Evolutionary conservation across 2,888 invertebrate species (phyloP).

Genomic region (Empis livida): DNA sequence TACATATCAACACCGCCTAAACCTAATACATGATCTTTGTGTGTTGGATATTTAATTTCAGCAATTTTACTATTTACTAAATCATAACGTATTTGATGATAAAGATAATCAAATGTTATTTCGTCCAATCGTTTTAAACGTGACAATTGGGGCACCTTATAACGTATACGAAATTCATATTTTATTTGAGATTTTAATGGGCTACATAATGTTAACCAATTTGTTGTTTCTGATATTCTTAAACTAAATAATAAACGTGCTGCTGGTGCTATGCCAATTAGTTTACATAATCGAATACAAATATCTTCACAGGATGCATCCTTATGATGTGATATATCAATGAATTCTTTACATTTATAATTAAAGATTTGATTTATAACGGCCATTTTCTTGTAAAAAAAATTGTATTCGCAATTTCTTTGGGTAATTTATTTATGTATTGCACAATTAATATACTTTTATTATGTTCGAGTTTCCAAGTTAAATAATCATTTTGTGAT

Average conservation of each 20-base stretch:
- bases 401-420: too few relatives aligned
- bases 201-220: constrained; percentile 58
- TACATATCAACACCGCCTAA: constrained; percentile 81
- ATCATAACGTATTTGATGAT: constrained; percentile 71
- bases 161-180: constrained; percentile 68
- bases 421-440: too few relatives aligned
- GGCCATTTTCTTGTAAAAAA: too few relatives aligned
- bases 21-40: constrained; percentile 66
- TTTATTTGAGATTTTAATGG: constrained; percentile 39
- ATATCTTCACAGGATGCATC: constrained; percentile 50
- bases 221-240: constrained; percentile 46
- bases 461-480: too few relatives aligned
- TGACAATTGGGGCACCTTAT: constrained; percentile 44
- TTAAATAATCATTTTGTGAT: too few relatives aligned
- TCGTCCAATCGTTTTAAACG: constrained; percentile 43
- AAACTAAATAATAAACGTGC: constrained; percentile 68
- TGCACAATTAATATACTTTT: too few relatives aligned
- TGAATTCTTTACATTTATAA: constrained; percentile 20
- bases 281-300: constrained; percentile 55
- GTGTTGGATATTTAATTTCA: constrained; percentile 65
- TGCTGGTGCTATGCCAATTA: constrained; percentile 59
- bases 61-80: constrained; percentile 66
- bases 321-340: constrained; percentile 18
- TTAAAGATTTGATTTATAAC: constrained; percentile 22
- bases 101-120: constrained; percentile 72